Conservation (phyloP, 2,888 invertebrate species). For the Imbricaverruca yamaguchii region DNA sequence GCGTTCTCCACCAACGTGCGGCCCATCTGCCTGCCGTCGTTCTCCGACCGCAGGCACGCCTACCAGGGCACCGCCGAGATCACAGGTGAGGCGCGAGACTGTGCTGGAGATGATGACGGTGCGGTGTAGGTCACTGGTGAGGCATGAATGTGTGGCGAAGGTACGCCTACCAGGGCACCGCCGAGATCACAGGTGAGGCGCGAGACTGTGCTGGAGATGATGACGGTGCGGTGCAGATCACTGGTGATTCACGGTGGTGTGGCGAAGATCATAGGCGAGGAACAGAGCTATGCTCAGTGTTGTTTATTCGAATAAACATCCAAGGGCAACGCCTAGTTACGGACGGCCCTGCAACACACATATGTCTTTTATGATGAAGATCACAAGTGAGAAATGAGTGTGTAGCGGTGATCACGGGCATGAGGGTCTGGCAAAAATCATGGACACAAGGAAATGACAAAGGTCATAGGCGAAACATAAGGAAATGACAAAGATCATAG, state of each 20-base stretch:
- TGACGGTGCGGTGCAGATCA: neutral
- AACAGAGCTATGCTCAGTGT: no score
- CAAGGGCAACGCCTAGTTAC: neutral
- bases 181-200: constrained; percentile 2
- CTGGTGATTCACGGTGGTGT: no score
- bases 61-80: constrained; percentile 3
- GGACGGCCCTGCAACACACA: no score
- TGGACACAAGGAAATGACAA: no score
- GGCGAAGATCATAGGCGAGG: no score
- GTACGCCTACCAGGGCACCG: neutral
- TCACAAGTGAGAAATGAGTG: neutral
- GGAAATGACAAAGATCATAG: no score
- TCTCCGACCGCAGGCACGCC: neutral
- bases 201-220: neutral
- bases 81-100: neutral
- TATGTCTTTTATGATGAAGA: neutral
- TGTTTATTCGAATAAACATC: no score
- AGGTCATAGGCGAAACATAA: no score
- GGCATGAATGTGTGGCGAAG: no score
- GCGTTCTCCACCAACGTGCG: neutral
- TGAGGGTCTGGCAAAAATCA: neutral
- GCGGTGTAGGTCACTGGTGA: neutral
- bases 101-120: neutral
- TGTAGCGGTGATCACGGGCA: neutral
- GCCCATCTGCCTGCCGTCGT: constrained; percentile 18